phyloP scores from a whole-genome alignment of 2,797 vertebrate genomes.

The Mormyrus proboscirostris region DNA sequence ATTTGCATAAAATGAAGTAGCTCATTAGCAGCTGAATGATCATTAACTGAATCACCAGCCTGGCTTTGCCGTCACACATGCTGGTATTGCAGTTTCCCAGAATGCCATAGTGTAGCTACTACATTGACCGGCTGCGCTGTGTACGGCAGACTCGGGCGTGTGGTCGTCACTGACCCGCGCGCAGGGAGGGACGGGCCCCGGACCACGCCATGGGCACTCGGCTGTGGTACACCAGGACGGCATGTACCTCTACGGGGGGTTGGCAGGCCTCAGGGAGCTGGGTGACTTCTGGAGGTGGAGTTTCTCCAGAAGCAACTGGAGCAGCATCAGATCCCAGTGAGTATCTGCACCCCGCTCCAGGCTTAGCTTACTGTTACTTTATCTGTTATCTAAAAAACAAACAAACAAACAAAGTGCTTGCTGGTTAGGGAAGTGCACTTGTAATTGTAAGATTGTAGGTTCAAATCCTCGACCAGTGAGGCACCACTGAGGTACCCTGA shows the following conservation, averaged over 20 bases:
- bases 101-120: not conserved
- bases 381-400: no score
- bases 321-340: constrained; percentile 67
- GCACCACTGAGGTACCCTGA: no score
- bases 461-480: no score
- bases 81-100: not conserved
- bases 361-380: not conserved
- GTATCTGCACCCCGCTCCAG: constrained; percentile 9
- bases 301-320: constrained; percentile 60
- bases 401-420: no score
- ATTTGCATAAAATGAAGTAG: not conserved
- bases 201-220: constrained; percentile 73
- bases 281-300: constrained; percentile 81
- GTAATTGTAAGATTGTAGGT: no score
- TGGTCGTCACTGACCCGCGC: constrained; percentile 57
- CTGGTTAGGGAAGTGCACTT: no score
- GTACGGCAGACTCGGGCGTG: constrained; percentile 55
- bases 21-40: not conserved
- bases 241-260: constrained; percentile 77
- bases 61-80: not conserved
- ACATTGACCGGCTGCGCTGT: not conserved
- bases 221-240: constrained; percentile 54
- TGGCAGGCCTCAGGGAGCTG: constrained; percentile 72
- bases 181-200: constrained; percentile 50
- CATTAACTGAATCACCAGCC: not conserved